Evolutionary conservation across 2,113 vertebrate species (phyloP).

Genomic region (Panthera uncia): DNA sequence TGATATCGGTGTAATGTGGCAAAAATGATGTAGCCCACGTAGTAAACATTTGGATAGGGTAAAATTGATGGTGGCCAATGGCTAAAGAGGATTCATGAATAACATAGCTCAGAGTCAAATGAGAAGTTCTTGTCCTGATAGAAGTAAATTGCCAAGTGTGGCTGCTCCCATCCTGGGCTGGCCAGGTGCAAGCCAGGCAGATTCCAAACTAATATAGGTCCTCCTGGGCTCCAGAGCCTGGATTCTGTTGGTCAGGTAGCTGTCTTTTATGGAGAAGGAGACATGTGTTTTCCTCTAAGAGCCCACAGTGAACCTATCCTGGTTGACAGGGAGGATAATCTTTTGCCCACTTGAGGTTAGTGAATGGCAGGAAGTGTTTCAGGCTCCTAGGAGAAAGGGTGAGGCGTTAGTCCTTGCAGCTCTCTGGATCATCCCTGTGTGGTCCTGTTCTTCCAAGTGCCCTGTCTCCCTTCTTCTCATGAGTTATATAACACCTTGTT

Average conservation of each 20-base stretch:
- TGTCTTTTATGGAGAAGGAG: not conserved
- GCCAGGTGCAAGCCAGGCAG: not conserved
- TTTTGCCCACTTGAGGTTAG: not conserved
- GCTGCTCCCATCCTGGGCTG: not conserved
- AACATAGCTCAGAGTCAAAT: not conserved
- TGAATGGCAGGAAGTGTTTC: not conserved
- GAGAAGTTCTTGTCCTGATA: not conserved
- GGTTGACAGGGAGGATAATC: accelerated
- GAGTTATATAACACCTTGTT: not conserved
- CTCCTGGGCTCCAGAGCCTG: not conserved
- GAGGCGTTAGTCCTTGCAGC: not conserved
- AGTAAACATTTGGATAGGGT: not conserved
- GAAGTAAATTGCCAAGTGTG: not conserved
- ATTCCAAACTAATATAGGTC: not conserved
- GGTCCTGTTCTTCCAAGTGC: not conserved
- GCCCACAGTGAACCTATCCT: accelerated
- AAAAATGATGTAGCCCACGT: not conserved
- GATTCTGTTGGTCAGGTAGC: not conserved
- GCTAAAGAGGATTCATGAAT: not conserved
- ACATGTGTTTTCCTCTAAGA: not conserved
- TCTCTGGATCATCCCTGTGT: not conserved
- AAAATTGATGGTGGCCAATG: not conserved
- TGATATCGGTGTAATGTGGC: not conserved
- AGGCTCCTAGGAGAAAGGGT: not conserved
- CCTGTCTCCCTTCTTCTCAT: not conserved